phyloP scores from a whole-genome alignment of 2,113 vertebrate genomes.

The Phainopepla nitens region DNA sequence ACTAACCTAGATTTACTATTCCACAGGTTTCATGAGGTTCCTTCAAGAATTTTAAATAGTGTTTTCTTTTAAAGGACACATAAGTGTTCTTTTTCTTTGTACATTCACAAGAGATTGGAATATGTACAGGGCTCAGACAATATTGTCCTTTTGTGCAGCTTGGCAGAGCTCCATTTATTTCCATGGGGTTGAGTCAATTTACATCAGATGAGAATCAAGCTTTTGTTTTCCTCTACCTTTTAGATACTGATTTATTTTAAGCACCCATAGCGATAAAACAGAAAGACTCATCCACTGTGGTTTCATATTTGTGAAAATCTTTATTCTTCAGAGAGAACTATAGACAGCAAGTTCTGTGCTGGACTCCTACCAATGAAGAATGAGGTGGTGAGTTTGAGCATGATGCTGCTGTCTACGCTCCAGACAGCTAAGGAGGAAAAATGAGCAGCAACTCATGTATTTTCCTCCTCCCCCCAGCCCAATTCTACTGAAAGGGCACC shows the following conservation, averaged over 20 bases:
- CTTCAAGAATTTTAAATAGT: slow-evolving; percentile 9
- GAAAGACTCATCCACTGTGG: not conserved
- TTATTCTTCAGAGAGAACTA: not conserved
- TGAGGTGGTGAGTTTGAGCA: not conserved
- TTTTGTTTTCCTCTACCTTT: slow-evolving; percentile 23
- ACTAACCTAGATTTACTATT: slow-evolving; percentile 31
- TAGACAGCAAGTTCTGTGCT: not conserved
- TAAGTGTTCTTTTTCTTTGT: not conserved
- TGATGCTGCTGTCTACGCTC: fast-evolving
- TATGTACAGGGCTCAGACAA: not conserved
- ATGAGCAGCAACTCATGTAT: not conserved
- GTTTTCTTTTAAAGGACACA: not conserved
- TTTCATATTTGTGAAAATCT: not conserved
- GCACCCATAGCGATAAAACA: not conserved
- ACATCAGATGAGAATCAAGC: slow-evolving; percentile 9
- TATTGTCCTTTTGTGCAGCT: not conserved
- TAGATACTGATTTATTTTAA: slow-evolving; percentile 28
- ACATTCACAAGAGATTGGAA: not conserved
- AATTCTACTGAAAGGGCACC: not conserved
- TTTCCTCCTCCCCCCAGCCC: not conserved
- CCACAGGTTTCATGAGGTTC: not conserved
- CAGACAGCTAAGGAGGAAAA: not conserved
- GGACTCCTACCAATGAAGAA: not conserved
- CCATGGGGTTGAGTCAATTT: not conserved
- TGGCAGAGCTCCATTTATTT: slow-evolving; percentile 36